These are phyloP conservation scores for Hedychridium roseum DNA, from an alignment of 2,888 invertebrate species.

Conservation along the genomic window DNA sequence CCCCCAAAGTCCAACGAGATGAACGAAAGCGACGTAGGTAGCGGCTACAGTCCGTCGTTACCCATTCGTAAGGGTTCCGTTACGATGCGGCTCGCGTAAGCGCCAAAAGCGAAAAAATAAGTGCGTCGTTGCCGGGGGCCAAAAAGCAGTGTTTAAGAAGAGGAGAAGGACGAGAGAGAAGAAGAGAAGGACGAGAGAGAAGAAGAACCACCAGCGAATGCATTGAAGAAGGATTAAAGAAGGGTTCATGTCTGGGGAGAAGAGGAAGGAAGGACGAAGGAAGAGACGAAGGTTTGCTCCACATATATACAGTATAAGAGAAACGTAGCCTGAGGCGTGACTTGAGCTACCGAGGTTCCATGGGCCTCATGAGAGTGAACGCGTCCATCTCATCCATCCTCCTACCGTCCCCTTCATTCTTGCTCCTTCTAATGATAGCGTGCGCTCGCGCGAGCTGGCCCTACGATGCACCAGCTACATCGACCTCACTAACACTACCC, in stretches of 20 bases:
- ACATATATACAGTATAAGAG: slow-evolving; percentile 49
- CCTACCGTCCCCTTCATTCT: slow-evolving; percentile 49
- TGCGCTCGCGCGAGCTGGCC: slow-evolving; percentile 50
- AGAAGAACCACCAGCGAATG: not conserved
- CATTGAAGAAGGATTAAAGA: no score
- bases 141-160: not conserved
- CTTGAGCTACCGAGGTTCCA: slow-evolving; percentile 48
- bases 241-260: no score
- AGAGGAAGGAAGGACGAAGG: slow-evolving; percentile 6
- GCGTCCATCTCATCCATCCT: slow-evolving; percentile 51
- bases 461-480: slow-evolving; percentile 38
- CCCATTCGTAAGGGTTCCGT: slow-evolving; percentile 28
- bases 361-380: slow-evolving; percentile 24
- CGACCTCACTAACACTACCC: slow-evolving; percentile 22
- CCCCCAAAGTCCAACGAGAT: no score
- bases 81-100: slow-evolving; percentile 14
- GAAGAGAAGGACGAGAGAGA: not conserved
- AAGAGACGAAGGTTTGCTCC: slow-evolving; percentile 34
- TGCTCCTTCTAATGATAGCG: slow-evolving; percentile 58
- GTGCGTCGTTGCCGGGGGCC: slow-evolving; percentile 8
- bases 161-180: not conserved
- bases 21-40: no score
- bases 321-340: slow-evolving; percentile 47
- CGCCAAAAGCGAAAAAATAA: slow-evolving; percentile 10
- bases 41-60: no score